Base-by-base conservation (phyloP, 2,888 invertebrate species). In the Thereva nobilitata region DNA sequence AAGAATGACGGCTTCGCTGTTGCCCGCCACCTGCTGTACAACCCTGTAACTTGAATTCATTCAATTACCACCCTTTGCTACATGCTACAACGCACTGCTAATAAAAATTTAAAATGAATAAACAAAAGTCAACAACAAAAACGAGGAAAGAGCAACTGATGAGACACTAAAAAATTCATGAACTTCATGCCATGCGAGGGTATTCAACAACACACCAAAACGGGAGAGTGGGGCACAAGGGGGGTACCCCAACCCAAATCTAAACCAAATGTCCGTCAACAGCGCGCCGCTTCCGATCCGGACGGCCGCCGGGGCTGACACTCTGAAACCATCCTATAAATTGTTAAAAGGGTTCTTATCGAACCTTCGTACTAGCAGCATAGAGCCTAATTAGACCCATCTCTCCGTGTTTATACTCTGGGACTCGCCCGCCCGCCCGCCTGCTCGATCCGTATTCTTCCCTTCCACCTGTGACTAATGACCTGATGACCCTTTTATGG, bases 31-130 rank as follows among this genome's bases (percentile, higher is more conserved):
- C 81, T 92, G 89, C 85, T 91, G 86, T 83, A 93, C 92, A 86
- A 93, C 92, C 88, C 93, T 93, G 92, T 92, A 93, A 92, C 93
- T 93, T 91, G 89, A 82, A 81, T 80, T 85, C 83, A 85, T 85
- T 86, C 85, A 86, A 85, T 81, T 81, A 81, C 78, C 78, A 79
- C 78, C 78, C 80, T 77, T 77, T 78, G 66, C 57, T 68, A 50
- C 56, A 64, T 47, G 47, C 64, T 55, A 64, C 64, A 64, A 50
- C 59, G 61, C 52, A 53, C 53, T 64, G 64, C 64, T 53, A 64
- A 64, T 53, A 7, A 64, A 53, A 64, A 53, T 53, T 53, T 42
- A 52, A 53, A 53, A 64, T 37, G 42, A 42, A 5, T 23, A 52
- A 12, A 40, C 40, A 55, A 55, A 45, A 34, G 4, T 41, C 34